A percentile compares a stretch with the other conserved stretches of the same genome.
These are phyloP conservation scores for Tenthredo distinguenda DNA, from an alignment of 2,888 invertebrate genomes.

Conservation along the genomic window DNA sequence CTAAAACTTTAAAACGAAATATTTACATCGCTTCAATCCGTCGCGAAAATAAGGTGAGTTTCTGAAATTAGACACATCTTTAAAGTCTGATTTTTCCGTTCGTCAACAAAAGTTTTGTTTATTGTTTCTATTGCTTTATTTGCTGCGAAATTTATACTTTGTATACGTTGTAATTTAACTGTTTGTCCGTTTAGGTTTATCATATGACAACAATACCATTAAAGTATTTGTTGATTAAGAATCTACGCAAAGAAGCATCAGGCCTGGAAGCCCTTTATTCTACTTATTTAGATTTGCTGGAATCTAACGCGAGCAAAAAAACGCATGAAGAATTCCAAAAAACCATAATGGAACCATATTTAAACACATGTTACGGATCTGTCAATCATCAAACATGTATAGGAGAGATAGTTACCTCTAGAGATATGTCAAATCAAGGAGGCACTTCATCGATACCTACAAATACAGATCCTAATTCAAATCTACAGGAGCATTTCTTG, in stretches of 20 bases:
- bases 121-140: not conserved
- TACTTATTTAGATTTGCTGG: conserved; percentile 60
- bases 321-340: conserved; percentile 59
- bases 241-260: conserved; percentile 60
- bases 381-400: conserved; percentile 52
- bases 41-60: conserved; percentile 68
- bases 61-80: not conserved
- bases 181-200: conserved; percentile 62
- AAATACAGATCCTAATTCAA: conserved; percentile 57
- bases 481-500: not conserved
- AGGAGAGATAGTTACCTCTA: not conserved
- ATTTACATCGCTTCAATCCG: conserved; percentile 63
- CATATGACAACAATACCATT: conserved; percentile 63
- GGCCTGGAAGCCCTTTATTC: conserved; percentile 61
- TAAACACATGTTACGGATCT: conserved; percentile 60
- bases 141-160: not conserved
- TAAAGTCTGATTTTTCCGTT: not conserved
- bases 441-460: not conserved
- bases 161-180: conserved; percentile 30
- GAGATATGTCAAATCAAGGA: not conserved
- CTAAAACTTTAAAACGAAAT: conserved; percentile 68
- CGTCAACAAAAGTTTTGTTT: not conserved
- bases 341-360: conserved; percentile 67
- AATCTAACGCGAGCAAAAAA: conserved; percentile 58
- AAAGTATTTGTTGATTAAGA: conserved; percentile 62